phyloP scores from a whole-genome alignment of 37 sponge, comb jelly and placozoan genomes.

The Spongilla lacustris region DNA sequence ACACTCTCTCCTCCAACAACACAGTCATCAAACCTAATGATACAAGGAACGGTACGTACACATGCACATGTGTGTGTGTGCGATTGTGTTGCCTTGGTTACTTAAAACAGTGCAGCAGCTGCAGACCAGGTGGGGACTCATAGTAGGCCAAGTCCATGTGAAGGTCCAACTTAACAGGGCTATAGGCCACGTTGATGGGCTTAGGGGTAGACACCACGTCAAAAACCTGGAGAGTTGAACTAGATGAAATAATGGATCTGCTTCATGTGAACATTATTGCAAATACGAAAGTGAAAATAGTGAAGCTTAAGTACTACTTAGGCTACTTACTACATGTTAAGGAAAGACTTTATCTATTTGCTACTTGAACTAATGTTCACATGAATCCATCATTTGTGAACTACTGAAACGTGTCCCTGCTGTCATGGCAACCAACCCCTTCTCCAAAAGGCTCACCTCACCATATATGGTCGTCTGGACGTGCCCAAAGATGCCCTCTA shows the following conservation, averaged over 20 bases:
- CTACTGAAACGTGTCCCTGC: not conserved
- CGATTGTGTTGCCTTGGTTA: slow-evolving; percentile 11
- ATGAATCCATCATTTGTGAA: too few species aligned
- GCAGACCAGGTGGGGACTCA: slow-evolving; percentile 80
- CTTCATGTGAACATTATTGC: too few species aligned
- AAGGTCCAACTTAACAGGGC: not conserved
- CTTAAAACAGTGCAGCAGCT: slow-evolving; percentile 70
- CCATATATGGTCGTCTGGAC: slow-evolving; percentile 59
- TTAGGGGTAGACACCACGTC: slow-evolving; percentile 34
- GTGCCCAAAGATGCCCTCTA: not conserved
- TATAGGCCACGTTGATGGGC: slow-evolving; percentile 72
- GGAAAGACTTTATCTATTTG: too few species aligned
- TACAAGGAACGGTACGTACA: too few species aligned
- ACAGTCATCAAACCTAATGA: slow-evolving; percentile 71
- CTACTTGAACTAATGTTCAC: too few species aligned
- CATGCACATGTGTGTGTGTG: not conserved
- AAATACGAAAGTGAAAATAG: too few species aligned
- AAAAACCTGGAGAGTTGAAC: slow-evolving; percentile 16
- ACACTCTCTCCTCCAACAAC: slow-evolving; percentile 68
- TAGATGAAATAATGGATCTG: too few species aligned
- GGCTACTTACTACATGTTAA: too few species aligned
- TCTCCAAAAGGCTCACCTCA: slow-evolving; percentile 5
- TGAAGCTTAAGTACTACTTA: too few species aligned
- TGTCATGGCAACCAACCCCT: not conserved
- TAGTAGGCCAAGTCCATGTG: slow-evolving; percentile 74